Evolutionary conservation across 2,113 vertebrate genomes (phyloP).

Genomic region (Ailuropoda melanoleuca): DNA sequence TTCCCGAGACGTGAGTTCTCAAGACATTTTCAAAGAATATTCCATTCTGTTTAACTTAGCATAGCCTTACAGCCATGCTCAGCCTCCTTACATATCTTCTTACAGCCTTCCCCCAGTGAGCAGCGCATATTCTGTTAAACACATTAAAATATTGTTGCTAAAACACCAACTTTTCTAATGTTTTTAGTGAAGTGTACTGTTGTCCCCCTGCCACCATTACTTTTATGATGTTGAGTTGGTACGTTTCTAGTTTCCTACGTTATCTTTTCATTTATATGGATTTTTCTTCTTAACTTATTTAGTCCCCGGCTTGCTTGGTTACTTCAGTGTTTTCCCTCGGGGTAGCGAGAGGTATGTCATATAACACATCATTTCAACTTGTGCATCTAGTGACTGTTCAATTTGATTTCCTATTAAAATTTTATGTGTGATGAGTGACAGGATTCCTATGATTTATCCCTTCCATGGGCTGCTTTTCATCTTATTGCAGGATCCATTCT

Average conservation of each 20-base stretch:
- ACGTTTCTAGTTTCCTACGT: slow-evolving; percentile 36
- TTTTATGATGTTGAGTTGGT: slow-evolving; percentile 16
- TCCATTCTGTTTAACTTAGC: not conserved
- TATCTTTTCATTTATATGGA: not conserved
- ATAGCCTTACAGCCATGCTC: not conserved
- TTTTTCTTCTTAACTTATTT: not conserved
- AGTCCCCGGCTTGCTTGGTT: not conserved
- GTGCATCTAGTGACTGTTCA: not conserved
- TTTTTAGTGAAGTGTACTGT: not conserved
- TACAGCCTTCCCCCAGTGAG: not conserved
- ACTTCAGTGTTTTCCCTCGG: not conserved
- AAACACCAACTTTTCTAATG: not conserved
- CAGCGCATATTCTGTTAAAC: not conserved
- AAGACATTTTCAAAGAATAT: not conserved
- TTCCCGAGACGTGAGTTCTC: not conserved
- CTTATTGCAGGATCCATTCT: not conserved
- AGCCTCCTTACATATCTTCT: not conserved
- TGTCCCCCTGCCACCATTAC: not conserved
- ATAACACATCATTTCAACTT: slow-evolving; percentile 8
- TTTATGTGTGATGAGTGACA: not conserved
- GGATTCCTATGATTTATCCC: slow-evolving; percentile 42
- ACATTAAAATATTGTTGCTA: not conserved
- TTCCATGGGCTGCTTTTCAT: slow-evolving; percentile 19
- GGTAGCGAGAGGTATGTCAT: not conserved
- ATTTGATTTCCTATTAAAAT: not conserved